These are phyloP conservation scores for Palythoa grandis DNA, from an alignment of 92 coral and sea anemone genomes.

Conservation along the genomic window DNA sequence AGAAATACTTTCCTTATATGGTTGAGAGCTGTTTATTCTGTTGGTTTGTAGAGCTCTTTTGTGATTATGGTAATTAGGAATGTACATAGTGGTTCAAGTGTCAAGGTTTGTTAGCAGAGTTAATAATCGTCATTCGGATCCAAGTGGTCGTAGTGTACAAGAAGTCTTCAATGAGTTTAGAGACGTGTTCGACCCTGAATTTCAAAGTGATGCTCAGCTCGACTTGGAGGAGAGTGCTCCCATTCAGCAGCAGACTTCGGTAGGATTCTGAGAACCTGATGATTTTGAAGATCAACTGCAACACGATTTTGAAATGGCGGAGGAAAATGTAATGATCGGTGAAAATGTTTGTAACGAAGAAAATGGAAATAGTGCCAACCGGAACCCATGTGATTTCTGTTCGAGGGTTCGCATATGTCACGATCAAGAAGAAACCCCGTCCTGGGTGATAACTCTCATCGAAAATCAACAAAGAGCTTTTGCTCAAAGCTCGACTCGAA, in stretches of 20 bases:
- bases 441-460: neutral
- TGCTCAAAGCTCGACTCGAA: neutral
- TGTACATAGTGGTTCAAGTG: too few relatives aligned
- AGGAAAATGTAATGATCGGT: neutral
- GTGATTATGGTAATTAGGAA: too few relatives aligned
- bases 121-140: neutral
- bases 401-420: neutral
- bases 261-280: neutral
- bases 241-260: neutral
- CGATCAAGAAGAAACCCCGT: neutral
- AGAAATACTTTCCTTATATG: too few relatives aligned
- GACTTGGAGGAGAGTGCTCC: neutral
- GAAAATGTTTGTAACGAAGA: neutral
- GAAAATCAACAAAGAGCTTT: neutral
- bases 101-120: neutral
- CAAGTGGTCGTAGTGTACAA: neutral
- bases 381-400: neutral
- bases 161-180: too few relatives aligned
- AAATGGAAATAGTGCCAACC: neutral
- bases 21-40: too few relatives aligned
- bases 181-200: neutral
- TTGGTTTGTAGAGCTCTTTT: too few relatives aligned
- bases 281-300: neutral
- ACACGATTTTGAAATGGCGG: neutral
- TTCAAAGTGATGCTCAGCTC: neutral